phyloP scores from a whole-genome alignment of 1,140 invertebrate species.

The Bombus impatiens region DNA sequence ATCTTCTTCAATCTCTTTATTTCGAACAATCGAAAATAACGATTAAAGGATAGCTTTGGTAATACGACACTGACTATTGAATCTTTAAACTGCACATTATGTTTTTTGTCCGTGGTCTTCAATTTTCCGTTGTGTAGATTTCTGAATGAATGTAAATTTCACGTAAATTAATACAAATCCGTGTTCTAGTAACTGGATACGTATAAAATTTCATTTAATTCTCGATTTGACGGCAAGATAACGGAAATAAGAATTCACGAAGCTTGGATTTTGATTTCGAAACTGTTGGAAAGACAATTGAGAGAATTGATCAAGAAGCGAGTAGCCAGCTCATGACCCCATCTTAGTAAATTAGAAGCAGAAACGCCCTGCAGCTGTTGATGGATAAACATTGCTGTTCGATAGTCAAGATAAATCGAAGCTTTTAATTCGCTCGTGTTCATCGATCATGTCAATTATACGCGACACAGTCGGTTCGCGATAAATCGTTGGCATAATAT shows the following conservation, averaged over 20 bases:
- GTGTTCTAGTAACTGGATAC: no score
- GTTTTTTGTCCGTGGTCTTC: no score
- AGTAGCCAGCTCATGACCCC: neutral
- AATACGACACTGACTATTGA: no score
- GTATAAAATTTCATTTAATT: neutral
- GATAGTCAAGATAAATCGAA: slow-evolving; percentile 60
- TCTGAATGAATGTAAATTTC: no score
- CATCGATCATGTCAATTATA: slow-evolving; percentile 64
- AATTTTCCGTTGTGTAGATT: no score
- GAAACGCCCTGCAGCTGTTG: slow-evolving; percentile 51
- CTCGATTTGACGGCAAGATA: neutral
- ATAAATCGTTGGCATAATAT: slow-evolving; percentile 35
- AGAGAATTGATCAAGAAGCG: neutral
- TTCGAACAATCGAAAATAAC: no score
- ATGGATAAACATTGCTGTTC: slow-evolving; percentile 52
- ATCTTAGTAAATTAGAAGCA: slow-evolving; percentile 49
- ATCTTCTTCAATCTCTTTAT: no score
- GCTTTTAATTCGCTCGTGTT: slow-evolving; percentile 42
- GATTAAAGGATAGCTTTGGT: no score
- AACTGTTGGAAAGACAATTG: slow-evolving; percentile 9
- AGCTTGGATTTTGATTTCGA: neutral
- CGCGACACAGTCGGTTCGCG: slow-evolving; percentile 48
- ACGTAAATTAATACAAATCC: no score
- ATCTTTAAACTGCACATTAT: no score
- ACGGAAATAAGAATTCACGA: neutral